phyloP scores from a whole-genome alignment of 2,888 invertebrate genomes.

The Drymonia ruficornis region DNA sequence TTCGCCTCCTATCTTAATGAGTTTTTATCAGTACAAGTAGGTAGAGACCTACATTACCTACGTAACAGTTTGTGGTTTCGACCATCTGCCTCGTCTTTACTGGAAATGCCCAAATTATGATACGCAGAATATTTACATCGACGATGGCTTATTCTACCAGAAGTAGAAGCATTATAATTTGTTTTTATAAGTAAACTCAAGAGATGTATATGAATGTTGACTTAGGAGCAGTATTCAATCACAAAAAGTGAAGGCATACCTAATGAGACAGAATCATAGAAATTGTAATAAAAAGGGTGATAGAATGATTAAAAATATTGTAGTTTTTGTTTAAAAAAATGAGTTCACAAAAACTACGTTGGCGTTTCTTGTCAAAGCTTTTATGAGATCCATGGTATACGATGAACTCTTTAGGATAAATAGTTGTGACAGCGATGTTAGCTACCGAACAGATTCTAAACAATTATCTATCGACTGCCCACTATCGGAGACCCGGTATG shows the following conservation, averaged over 20 bases:
- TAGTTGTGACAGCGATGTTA: conserved; percentile 67
- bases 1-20: conserved; percentile 62
- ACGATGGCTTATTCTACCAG: background rate
- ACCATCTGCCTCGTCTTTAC: conserved; percentile 20
- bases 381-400: background rate
- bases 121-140: background rate
- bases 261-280: too few species aligned
- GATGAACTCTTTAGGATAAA: conserved; percentile 40
- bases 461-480: conserved; percentile 70
- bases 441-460: conserved; percentile 76
- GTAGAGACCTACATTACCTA: conserved; percentile 56
- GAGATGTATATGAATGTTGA: too few species aligned
- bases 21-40: conserved; percentile 60
- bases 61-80: conserved; percentile 57
- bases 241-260: too few species aligned
- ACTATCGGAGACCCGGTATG: conserved; percentile 79
- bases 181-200: too few species aligned
- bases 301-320: background rate
- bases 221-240: too few species aligned
- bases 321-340: background rate
- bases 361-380: background rate
- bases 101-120: conserved; percentile 17
- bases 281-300: too few species aligned
- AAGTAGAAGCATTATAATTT: too few species aligned
- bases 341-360: background rate